These are phyloP conservation scores for Paramisgurnus dabryanus DNA, from an alignment of 2,113 vertebrate genomes.

Conservation along the genomic window DNA sequence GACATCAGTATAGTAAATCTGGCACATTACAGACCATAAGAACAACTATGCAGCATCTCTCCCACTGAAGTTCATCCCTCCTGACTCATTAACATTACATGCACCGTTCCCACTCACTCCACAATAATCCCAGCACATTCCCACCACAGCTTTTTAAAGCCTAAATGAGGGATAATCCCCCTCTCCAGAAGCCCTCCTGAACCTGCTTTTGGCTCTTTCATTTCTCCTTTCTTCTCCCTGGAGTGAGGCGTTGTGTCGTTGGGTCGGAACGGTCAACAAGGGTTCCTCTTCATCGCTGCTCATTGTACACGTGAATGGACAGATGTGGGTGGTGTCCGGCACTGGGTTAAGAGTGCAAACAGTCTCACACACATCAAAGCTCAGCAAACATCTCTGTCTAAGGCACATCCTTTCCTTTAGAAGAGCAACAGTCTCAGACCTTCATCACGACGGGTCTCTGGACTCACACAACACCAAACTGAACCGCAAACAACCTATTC, in stretches of 20 bases:
- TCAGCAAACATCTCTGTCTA: slow-evolving; percentile 49
- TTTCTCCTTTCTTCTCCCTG: slow-evolving; percentile 58
- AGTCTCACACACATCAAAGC: slow-evolving; percentile 85
- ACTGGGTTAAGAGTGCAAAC: slow-evolving; percentile 49
- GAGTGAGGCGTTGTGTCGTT: slow-evolving; percentile 64
- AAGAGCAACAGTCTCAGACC: slow-evolving; percentile 20
- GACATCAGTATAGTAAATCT: no score
- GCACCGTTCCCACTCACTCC: slow-evolving; percentile 26
- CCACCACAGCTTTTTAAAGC: slow-evolving; percentile 13
- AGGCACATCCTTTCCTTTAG: slow-evolving; percentile 17
- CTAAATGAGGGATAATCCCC: slow-evolving; percentile 62
- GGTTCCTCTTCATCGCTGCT: slow-evolving; percentile 80
- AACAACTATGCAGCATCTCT: not conserved
- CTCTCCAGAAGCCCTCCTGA: slow-evolving; percentile 52
- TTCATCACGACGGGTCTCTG: not conserved
- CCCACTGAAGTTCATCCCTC: not conserved
- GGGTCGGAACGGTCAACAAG: slow-evolving; percentile 85
- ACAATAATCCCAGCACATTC: slow-evolving; percentile 46
- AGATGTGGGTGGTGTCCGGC: slow-evolving; percentile 58
- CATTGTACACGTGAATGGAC: slow-evolving; percentile 81
- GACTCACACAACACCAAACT: not conserved
- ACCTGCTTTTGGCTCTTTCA: slow-evolving; percentile 47
- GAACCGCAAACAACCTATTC: not conserved
- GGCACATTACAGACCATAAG: no score
- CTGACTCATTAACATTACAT: slow-evolving; percentile 3